Evolutionary conservation across 2,797 vertebrate species (phyloP), one percentile per base, ranked within the genome.

Genomic region (Paratrypauchen microcephalus): DNA sequence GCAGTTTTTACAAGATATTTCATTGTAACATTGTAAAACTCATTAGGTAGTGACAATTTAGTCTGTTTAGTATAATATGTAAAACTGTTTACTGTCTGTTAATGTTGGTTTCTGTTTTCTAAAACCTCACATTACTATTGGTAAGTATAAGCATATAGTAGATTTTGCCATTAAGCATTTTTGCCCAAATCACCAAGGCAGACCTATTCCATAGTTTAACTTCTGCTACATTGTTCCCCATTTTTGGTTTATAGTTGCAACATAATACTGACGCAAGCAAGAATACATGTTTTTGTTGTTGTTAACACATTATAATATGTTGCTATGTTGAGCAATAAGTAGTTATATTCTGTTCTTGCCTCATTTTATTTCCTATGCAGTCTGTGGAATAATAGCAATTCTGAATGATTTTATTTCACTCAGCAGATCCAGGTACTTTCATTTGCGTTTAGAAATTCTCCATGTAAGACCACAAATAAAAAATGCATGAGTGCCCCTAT

Each of bases 401-500:
- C 83, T 74, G 73, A 70, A 65, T 52, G 9, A 75, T 87, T 83
- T 81, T 76, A 84, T 83, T 80, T 71, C 63, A 77, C 73, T 75
- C 84, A 60, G 71, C 78, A 80, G 70, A 87, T 85, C 80, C 83
- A 70, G 63, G 52, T 71, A 67, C 66, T 73, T 82, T 83, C 57
- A 86, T 90, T 89, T 81, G 79, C 82, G 85, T 79, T 65, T 66
- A 76, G 71, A 78, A 69, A 70, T 70, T 28, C 21, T 84, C 52
- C 73, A 69, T 75, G 45, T 48, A 79, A 83, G 65, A 68, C 78
- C 16, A 58, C 58, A 47, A 83, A 73, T 76, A 68, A 79, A 80
- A 84, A 74, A 74, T 55, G 71, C n/a, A 73, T 32, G 61, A 64
- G 26, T 62, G 67, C 60, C 70, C 83, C 65, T 77, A 26, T 77